Conservation (phyloP, 2,797 vertebrate species). For the Clangula hyemalis region DNA sequence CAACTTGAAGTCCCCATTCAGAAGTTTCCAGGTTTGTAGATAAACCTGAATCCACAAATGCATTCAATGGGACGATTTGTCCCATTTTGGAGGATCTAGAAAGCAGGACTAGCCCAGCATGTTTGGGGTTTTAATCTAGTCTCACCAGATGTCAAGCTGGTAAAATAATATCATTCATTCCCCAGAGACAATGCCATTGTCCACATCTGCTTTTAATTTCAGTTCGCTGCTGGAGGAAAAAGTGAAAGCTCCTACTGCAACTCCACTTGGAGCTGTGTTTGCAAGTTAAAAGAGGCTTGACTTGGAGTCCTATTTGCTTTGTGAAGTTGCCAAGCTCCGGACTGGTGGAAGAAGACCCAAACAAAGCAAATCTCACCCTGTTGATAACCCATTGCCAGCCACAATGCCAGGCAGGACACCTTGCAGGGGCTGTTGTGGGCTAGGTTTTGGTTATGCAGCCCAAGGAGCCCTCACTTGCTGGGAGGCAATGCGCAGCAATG, state of each 20-base stretch:
- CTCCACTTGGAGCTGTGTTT: not conserved
- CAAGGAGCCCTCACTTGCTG: not conserved
- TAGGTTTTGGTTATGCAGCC: not conserved
- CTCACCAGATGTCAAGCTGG: constrained; percentile 53
- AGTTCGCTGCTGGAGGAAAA: constrained; percentile 17
- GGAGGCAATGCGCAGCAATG: rapidly evolving
- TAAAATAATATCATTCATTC: constrained; percentile 56
- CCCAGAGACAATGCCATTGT: constrained; percentile 33
- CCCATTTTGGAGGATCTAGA: not conserved
- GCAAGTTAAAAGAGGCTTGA: not conserved
- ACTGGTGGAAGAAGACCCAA: not conserved
- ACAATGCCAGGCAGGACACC: rapidly evolving
- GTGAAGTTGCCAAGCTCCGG: not conserved
- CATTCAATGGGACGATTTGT: not conserved
- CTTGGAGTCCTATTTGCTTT: not conserved
- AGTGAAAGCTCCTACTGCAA: constrained; percentile 54
- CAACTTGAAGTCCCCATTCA: not conserved
- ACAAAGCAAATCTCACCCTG: not conserved
- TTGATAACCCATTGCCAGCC: not conserved
- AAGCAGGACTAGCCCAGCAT: not conserved
- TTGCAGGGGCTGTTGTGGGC: not conserved
- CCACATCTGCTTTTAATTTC: constrained; percentile 55
- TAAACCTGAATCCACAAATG: not conserved
- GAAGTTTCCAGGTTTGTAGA: not conserved
- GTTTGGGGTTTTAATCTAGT: constrained; percentile 27